A percentile compares a stretch with the other conserved stretches of the same genome.
These are phyloP conservation scores for Agrotis ipsilon DNA, from an alignment of 2,888 invertebrate genomes.

Conservation along the genomic window DNA sequence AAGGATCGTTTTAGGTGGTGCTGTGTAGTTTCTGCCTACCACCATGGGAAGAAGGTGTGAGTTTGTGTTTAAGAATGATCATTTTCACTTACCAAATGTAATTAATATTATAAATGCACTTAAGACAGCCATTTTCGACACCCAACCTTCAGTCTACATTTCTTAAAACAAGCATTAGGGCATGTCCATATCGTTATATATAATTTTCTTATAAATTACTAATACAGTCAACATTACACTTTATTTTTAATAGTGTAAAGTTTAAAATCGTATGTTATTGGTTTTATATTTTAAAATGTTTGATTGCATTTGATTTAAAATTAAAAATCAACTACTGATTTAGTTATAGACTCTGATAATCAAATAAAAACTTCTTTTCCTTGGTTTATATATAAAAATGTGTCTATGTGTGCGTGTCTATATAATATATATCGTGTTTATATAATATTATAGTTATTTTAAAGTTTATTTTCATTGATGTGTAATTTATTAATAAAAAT, in stretches of 20 bases:
- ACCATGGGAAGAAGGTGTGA: neutral
- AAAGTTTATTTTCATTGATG: neutral
- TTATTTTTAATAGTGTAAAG: fast-evolving
- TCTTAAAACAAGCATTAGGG: constrained; percentile 12
- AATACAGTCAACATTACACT: neutral
- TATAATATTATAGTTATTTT: constrained; percentile 1
- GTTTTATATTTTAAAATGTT: constrained; percentile 4
- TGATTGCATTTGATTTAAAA: constrained; percentile 43
- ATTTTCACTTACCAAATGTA: constrained; percentile 46
- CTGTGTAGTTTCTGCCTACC: too few species aligned
- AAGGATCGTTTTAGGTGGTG: too few species aligned
- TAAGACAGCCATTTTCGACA: constrained; percentile 35
- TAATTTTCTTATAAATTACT: neutral
- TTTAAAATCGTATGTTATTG: neutral
- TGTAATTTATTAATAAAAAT: constrained; percentile 1
- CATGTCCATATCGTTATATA: constrained; percentile 29
- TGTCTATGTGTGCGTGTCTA: constrained; percentile 4
- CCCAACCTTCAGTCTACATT: neutral
- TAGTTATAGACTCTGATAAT: constrained; percentile 21
- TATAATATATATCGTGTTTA: too few species aligned
- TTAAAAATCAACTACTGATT: constrained; percentile 35
- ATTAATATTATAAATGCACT: constrained; percentile 34
- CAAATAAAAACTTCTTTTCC: constrained; percentile 21
- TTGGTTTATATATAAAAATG: constrained; percentile 3
- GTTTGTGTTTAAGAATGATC: too few species aligned